Evolutionary conservation across 2,888 invertebrate species (phyloP), one percentile per base, ranked within the genome.

Genomic region (Panopea generosa): DNA sequence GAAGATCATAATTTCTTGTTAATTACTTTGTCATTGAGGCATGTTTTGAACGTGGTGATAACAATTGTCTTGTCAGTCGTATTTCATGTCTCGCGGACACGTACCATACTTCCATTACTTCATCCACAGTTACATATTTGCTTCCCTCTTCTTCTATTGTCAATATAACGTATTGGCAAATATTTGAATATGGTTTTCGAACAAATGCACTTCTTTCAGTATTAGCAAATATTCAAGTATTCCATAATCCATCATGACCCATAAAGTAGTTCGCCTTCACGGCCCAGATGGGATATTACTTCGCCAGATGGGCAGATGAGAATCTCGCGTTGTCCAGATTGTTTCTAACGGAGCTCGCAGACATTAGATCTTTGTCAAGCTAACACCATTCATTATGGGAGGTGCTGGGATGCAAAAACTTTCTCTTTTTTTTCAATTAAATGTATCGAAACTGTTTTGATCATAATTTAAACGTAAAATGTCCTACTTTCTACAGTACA

Each of bases 311-410:
- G 75, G 70, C 27, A 49, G 75, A 71, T 74, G 77, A 40, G 72
- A 81, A 72, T 72, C 77, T 69, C 65, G 57, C 75, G 57, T 57
- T 29, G 77, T 24, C 81, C 81, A 81, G 81, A 81, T 81, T 81
- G 81, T 75, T 61, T 49, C 77, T 55, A 69, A 76, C 72, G 57
- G 72, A 68, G 57, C 60, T 55, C 72, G 14, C 27, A 69, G 69
- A 72, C 66, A 76, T 76, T 72, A 80, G 79, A 80, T 75, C 79
- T 72, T 72, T 80, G 75, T 72, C 75, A 61, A 29, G 26, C 57
- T 66, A 57, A 76, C 65, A 65, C 68, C 67, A 61, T 22, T 56
- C 68, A 47, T 62, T 59, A 63, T 67, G 18, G 16, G 55, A 68
- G 71, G 57, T 55, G 33, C 66, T 22, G n/a, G 60, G 53, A 65